Conservation (phyloP, 2,797 vertebrate species). For the Microctenopoma steveboyesi region DNA sequence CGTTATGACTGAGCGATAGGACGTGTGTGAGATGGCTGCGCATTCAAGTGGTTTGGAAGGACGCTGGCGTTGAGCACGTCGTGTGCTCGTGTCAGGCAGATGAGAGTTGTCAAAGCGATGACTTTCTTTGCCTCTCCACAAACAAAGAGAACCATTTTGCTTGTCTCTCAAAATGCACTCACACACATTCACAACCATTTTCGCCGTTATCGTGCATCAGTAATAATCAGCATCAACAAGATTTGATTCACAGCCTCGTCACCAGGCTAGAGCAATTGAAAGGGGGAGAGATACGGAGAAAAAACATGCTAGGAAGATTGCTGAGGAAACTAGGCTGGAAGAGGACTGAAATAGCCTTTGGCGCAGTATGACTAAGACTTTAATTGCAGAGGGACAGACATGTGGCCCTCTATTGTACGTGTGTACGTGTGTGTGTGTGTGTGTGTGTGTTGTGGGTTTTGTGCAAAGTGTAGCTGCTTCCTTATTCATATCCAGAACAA, state of each 20-base stretch:
- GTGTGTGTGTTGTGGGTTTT: conserved; percentile 40
- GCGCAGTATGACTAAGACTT: conserved; percentile 80
- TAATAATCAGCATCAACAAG: conserved; percentile 50
- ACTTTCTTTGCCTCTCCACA: conserved; percentile 1
- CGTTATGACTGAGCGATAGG: conserved; percentile 60
- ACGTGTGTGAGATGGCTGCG: conserved; percentile 36
- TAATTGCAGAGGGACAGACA: conserved; percentile 79
- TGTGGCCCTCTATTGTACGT: conserved; percentile 62
- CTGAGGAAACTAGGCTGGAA: conserved; percentile 60
- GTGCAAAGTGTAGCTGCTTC: conserved; percentile 38
- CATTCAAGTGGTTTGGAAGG: conserved; percentile 34
- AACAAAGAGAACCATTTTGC: conserved; percentile 30
- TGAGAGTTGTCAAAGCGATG: conserved; percentile 32
- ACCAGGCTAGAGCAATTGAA: conserved; percentile 25
- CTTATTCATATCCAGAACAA: conserved; percentile 29
- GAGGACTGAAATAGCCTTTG: conserved; percentile 77
- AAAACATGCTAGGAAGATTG: conserved; percentile 46
- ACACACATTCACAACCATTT: conserved; percentile 7
- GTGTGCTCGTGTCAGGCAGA: conserved; percentile 28
- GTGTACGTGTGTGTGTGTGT: conserved; percentile 52
- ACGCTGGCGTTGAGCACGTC: conserved; percentile 19
- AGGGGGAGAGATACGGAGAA: conserved; percentile 5
- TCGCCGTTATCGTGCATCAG: conserved; percentile 23
- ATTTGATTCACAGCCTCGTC: conserved; percentile 44
- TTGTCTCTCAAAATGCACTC: conserved; percentile 11